phyloP scores from a whole-genome alignment of 2,888 invertebrate species.

The Calameuta idolon region DNA sequence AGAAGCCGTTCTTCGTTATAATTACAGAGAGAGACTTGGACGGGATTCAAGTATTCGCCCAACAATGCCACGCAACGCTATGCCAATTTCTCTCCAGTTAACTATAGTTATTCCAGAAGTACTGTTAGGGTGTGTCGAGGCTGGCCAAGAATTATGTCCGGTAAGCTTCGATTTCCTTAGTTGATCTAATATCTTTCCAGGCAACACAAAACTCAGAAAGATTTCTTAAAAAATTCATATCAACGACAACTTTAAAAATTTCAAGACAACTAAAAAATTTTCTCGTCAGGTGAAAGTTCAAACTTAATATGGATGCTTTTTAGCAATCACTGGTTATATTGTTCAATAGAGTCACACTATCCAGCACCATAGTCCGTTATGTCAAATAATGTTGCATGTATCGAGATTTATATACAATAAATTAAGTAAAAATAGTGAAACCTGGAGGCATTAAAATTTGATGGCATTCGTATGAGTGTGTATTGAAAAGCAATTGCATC shows the following conservation, averaged over 20 bases:
- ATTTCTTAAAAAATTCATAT: neutral
- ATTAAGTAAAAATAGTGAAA: neutral
- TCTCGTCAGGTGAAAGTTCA: neutral
- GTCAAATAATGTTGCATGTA: neutral
- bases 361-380: neutral
- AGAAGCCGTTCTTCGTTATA: neutral
- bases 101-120: neutral
- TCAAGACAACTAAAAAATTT: too few species aligned
- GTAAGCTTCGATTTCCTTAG: neutral
- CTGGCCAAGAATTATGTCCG: neutral
- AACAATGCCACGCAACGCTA: conserved; percentile 23
- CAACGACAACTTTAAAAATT: neutral
- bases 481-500: too few species aligned
- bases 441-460: neutral
- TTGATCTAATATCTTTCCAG: neutral
- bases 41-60: conserved; percentile 22
- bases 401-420: neutral
- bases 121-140: neutral
- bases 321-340: neutral
- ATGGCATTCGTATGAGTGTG: neutral
- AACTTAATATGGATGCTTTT: neutral
- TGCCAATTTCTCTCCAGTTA: conserved; percentile 10
- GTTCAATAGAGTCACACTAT: neutral
- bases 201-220: neutral
- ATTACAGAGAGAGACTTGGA: conserved; percentile 15